A percentile compares a stretch with the other conserved stretches of the same genome.
These are phyloP conservation scores for Augiades crinisus DNA, from an alignment of 2,888 invertebrate genomes.

Conservation along the genomic window DNA sequence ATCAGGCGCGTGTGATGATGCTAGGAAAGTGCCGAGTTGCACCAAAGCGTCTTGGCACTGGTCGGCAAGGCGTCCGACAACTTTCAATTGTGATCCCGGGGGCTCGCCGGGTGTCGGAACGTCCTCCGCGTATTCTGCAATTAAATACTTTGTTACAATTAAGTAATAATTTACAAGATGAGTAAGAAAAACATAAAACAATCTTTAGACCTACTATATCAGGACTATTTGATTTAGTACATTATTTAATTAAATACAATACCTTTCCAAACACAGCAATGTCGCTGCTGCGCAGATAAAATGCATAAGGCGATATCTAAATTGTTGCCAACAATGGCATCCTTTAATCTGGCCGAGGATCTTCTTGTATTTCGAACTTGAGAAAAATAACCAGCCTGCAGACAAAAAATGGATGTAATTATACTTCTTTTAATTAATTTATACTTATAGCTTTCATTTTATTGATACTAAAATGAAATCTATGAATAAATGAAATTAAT, in stretches of 20 bases:
- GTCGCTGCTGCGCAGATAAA: constrained; percentile 97
- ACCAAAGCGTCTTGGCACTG: constrained; percentile 99
- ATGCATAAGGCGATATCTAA: constrained; percentile 96
- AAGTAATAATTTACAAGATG: too few species aligned
- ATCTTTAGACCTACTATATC: too few species aligned
- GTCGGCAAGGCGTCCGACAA: constrained; percentile 92
- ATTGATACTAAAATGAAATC: too few species aligned
- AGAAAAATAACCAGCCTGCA: constrained; percentile 97
- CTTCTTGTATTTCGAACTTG: constrained; percentile 98
- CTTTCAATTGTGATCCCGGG: constrained; percentile 90
- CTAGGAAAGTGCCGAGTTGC: constrained; percentile 98
- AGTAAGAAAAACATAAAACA: too few species aligned
- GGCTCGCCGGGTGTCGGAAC: constrained; percentile 69
- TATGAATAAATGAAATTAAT: too few species aligned
- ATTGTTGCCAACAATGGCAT: constrained; percentile 96
- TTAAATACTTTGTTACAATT: neutral
- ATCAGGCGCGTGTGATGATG: constrained; percentile 95
- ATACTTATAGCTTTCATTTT: too few species aligned
- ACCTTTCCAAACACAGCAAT: constrained; percentile 92
- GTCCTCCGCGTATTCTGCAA: constrained; percentile 59
- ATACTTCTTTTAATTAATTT: too few species aligned
- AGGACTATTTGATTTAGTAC: too few species aligned
- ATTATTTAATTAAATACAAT: constrained; percentile 40
- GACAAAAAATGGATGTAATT: too few species aligned
- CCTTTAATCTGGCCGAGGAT: constrained; percentile 96